Evolutionary conservation across 2,888 invertebrate species (phyloP), one percentile per base, ranked within the genome.

Genomic region (Acrobasis suavella): DNA sequence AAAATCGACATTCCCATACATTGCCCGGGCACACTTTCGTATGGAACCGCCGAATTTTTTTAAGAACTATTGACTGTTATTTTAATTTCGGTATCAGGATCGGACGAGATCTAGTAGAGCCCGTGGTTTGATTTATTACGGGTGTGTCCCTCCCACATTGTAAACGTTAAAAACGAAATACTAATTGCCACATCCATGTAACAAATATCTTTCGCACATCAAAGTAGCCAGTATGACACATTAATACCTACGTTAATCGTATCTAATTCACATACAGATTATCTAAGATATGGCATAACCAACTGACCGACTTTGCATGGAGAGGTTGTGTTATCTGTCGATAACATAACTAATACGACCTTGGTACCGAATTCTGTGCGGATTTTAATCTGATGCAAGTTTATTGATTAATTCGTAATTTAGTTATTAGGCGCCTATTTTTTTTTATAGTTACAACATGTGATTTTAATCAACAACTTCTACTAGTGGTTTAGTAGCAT

Each of bases 241-340:
- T 74, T 77, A 72, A 70, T 73, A 74, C 69, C 70, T 71, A 49
- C 42, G 22, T 71, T 76, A 81, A 81, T 80, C 81, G 77, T 76
- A 77, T 71, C 74, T 75, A 73, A 76, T 80, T 76, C 73, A 76
- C 69, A 69, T 63, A 72, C 70, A 78, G 81, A 81, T 83, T 76
- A 82, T 71, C 72, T 51, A 58, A 49, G 77, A 78, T 78, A 77
- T 61, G 55, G 56, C 56, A 52, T 37, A 58, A 62, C 62, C 62
- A 64, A 61, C 64, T 62, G 55, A 39, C 54, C 14, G 54, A 60
- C 52, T 60, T 54, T 22, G 17, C 54, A 60, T 59, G 49, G 62
- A 65, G 62, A 64, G 52, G 59, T 62, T 50, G 39, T 52, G 38
- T 42, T 42, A 55, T 61, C 54, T 22, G 22, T 22, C 22, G 22